phyloP scores from a whole-genome alignment of 2,888 invertebrate genomes.

The Phytoseiulus persimilis region DNA sequence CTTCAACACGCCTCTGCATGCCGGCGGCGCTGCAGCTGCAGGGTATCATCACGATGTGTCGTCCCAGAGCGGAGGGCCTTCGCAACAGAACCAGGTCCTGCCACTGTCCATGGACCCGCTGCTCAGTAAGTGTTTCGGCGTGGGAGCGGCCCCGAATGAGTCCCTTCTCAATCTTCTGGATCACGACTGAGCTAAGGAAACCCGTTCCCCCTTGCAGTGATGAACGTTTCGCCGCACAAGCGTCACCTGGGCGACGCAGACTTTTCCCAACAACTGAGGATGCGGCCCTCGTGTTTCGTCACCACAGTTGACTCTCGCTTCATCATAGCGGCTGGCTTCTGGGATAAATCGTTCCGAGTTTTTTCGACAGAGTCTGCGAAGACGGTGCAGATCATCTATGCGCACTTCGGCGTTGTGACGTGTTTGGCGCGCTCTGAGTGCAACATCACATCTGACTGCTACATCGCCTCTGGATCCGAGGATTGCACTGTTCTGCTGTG shows the following conservation, averaged over 20 bases:
- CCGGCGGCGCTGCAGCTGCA: constrained; percentile 35
- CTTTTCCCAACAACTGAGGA: constrained; percentile 90
- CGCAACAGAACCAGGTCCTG: constrained; percentile 49
- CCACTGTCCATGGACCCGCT: constrained; percentile 93
- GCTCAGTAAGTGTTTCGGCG: constrained; percentile 62
- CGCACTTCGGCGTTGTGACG: constrained; percentile 97
- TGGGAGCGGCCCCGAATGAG: no score
- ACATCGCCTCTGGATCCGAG: constrained; percentile 92
- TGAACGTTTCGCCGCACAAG: constrained; percentile 57
- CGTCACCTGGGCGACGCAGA: constrained; percentile 85
- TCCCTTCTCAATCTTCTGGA: no score
- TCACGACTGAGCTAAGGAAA: background rate
- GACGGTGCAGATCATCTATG: constrained; percentile 95
- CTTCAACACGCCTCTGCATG: constrained; percentile 18
- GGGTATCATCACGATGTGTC: background rate
- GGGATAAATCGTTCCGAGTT: constrained; percentile 98
- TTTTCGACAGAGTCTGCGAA: constrained; percentile 93
- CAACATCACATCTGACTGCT: constrained; percentile 97
- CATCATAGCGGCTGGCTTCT: constrained; percentile 94
- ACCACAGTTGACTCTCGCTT: constrained; percentile 94
- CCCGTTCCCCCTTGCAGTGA: constrained; percentile 43
- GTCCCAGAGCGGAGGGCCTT: constrained; percentile 20
- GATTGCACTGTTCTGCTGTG: constrained; percentile 96
- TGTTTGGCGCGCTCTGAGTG: constrained; percentile 95
- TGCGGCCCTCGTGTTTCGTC: constrained; percentile 88